Evolutionary conservation across 2,113 vertebrate genomes (phyloP), one percentile per base, ranked within the genome.

Genomic region (Eidolon helvum): DNA sequence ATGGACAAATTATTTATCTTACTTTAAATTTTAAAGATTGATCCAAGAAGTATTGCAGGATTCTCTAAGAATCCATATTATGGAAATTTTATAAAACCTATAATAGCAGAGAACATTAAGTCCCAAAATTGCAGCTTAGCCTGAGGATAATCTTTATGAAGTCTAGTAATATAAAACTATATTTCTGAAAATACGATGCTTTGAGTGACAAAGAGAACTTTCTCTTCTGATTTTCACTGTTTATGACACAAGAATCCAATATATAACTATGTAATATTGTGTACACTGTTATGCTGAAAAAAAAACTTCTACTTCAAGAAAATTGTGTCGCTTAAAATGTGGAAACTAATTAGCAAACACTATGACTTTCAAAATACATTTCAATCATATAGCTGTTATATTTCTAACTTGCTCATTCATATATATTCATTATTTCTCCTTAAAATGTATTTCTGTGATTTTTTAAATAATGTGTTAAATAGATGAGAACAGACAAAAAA

Each of bases 121-220:
- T 90, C n/a, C 8, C 5, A 0, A 94, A 86, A 69, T n/a, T 68
- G 7, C 10, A 90, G 33, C 4, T 77, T 79, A 33, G 18, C 57
- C 85, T 48, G 12, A 84, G 14, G 55, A 69, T 68, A 61, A 45
- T 53, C 50, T 85, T 72, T 96, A 71, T 66, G 24, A 94, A 77
- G 33, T 43, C 38, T 71, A 30, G 6, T 66, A 93, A 85, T 35
- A 3, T n/a, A 90, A 80, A 88, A 43, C 1, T 35, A 2, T 89
- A 48, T 92, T 91, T 96, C 14, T 40, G 77, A 92, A 82, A 82
- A 91, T 55, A 66, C 0, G 10, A 59, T 78, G 22, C 38, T 28
- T 94, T 35, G 21, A 33, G 11, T 72, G 12, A 94, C 40, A 97
- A 91, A 85, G 71, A 14, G 0, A 79, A 92, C 33, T 91, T 96